phyloP scores from a whole-genome alignment of 1,140 invertebrate genomes.

The Ganaspis sp. region DNA sequence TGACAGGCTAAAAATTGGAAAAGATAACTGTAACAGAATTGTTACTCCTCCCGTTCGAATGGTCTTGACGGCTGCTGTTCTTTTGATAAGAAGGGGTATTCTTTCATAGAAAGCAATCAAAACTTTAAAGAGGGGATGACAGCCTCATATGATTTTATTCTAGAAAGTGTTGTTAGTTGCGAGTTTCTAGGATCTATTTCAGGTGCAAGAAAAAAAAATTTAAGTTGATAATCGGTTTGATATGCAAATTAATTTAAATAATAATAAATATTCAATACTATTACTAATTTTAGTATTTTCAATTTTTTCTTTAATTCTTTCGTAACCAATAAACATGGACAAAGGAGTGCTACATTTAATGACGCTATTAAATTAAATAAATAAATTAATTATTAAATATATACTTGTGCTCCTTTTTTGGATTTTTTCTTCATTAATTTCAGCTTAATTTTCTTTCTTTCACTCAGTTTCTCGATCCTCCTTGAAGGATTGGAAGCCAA shows the following conservation, averaged over 20 bases:
- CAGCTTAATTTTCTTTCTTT: no score
- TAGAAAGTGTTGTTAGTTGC: not conserved
- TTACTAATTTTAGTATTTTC: no score
- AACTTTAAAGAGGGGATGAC: not conserved
- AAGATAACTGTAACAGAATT: not conserved
- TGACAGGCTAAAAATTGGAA: not conserved
- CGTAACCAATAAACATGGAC: no score
- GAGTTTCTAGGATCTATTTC: no score
- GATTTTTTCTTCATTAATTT: no score
- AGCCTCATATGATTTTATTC: not conserved
- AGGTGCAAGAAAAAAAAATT: not conserved
- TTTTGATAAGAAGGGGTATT: not conserved
- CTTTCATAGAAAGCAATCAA: not conserved
- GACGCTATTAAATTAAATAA: no score
- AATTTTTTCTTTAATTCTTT: no score
- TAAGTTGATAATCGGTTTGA: not conserved
- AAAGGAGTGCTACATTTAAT: no score
- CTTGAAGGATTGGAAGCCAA: no score
- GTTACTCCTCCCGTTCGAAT: not conserved
- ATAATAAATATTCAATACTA: not conserved
- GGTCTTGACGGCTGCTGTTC: not conserved
- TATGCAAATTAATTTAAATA: not conserved
- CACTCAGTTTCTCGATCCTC: no score
- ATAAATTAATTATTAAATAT: no score
- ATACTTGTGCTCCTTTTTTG: no score